A percentile compares a stretch with the other conserved stretches of the same genome.
Evolutionary conservation across 2,797 vertebrate genomes (phyloP).

Genomic region (Chanos chanos): DNA sequence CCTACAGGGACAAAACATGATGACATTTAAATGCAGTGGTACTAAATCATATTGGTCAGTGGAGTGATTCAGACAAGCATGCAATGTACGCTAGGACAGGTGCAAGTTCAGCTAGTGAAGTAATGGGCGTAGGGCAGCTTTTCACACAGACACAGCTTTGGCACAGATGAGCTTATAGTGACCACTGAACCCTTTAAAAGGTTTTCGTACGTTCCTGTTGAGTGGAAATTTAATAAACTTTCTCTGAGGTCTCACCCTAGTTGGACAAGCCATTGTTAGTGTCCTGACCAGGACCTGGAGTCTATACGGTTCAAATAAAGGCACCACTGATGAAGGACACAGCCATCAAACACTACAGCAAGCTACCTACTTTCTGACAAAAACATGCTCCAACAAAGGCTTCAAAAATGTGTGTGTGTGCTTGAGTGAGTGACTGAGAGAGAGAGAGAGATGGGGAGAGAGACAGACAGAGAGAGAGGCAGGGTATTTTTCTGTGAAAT

Average conservation of each 20-base stretch:
- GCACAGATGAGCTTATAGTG: slow-evolving; percentile 44
- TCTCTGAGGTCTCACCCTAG: slow-evolving; percentile 50
- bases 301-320: slow-evolving; percentile 54
- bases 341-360: slow-evolving; percentile 48
- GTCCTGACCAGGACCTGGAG: slow-evolving; percentile 37
- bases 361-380: too few species aligned
- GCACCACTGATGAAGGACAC: slow-evolving; percentile 47
- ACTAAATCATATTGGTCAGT: too few species aligned
- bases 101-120: slow-evolving; percentile 4
- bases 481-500: too few species aligned
- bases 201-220: slow-evolving; percentile 51
- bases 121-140: slow-evolving; percentile 35
- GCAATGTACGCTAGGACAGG: too few species aligned
- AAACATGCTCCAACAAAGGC: too few species aligned
- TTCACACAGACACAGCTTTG: slow-evolving; percentile 1
- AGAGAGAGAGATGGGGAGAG: too few species aligned
- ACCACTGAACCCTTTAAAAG: slow-evolving; percentile 52
- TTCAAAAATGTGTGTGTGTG: too few species aligned
- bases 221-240: slow-evolving; percentile 55
- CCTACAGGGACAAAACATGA: too few species aligned
- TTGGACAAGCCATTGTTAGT: slow-evolving; percentile 48
- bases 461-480: too few species aligned
- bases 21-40: too few species aligned
- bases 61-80: too few species aligned
- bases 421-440: too few species aligned